Percentiles rank a stretch among this genome's conserved stretches.
phyloP scores from a whole-genome alignment of 2,113 vertebrate genomes.

The Chaetura pelagica region DNA sequence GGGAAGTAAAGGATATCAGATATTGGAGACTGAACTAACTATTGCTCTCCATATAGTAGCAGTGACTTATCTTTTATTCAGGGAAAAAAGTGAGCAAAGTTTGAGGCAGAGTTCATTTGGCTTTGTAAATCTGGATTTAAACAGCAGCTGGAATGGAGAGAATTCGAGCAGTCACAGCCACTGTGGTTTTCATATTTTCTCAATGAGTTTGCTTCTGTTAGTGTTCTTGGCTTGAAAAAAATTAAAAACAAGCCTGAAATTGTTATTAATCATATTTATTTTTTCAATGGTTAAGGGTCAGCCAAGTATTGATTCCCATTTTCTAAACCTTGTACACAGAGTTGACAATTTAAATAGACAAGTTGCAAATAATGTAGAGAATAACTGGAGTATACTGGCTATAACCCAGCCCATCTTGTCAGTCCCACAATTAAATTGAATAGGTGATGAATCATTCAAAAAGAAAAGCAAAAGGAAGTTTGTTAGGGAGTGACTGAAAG shows the following conservation, averaged over 20 bases:
- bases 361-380: neutral
- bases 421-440: neutral
- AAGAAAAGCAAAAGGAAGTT: neutral
- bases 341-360: neutral
- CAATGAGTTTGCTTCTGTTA: neutral
- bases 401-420: neutral
- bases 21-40: slow-evolving; percentile 56
- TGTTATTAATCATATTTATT: slow-evolving; percentile 2
- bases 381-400: neutral
- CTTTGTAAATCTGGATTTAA: slow-evolving; percentile 33
- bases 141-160: neutral
- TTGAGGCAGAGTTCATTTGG: slow-evolving; percentile 12
- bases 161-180: neutral
- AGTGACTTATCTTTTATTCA: slow-evolving; percentile 49
- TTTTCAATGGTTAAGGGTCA: neutral
- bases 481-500: neutral
- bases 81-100: slow-evolving; percentile 4
- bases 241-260: neutral
- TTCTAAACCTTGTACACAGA: neutral
- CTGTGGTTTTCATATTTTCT: neutral
- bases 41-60: slow-evolving; percentile 34
- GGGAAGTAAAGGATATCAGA: slow-evolving; percentile 59
- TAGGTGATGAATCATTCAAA: neutral
- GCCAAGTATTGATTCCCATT: slow-evolving; percentile 6
- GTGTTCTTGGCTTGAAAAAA: neutral